These are phyloP conservation scores for Ariolimax columbianus DNA, from an alignment of 2,888 invertebrate genomes.

Conservation along the genomic window DNA sequence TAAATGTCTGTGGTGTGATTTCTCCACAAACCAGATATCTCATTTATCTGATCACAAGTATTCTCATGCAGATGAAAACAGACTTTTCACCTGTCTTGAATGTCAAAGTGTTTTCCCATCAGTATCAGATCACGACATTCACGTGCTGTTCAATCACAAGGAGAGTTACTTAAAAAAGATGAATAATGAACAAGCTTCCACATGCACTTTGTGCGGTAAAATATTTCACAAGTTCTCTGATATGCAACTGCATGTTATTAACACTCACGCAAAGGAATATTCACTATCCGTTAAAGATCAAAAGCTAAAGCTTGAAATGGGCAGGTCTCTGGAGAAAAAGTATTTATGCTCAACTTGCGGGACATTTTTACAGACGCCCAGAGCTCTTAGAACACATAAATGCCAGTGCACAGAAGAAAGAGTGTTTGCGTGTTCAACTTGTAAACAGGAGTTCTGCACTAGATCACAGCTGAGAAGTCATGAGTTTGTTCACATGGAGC, in stretches of 20 bases:
- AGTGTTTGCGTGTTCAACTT: not conserved
- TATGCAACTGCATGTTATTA: not conserved
- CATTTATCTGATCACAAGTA: slow-evolving; percentile 21
- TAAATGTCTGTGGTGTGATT: slow-evolving; percentile 23
- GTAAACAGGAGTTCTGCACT: not conserved
- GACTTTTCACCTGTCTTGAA: not conserved
- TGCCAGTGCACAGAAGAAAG: not conserved
- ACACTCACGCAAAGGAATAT: not conserved
- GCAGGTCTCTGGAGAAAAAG: not conserved
- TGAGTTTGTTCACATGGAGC: slow-evolving; percentile 11
- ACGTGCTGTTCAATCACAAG: slow-evolving; percentile 2
- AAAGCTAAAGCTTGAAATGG: not conserved
- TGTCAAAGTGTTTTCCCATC: not conserved
- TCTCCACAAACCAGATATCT: slow-evolving; percentile 8
- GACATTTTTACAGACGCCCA: not conserved
- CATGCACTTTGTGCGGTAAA: slow-evolving; percentile 1
- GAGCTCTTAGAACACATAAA: slow-evolving; percentile 18
- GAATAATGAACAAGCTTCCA: not conserved
- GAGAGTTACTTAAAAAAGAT: not conserved
- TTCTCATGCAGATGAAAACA: not conserved
- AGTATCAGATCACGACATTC: slow-evolving; percentile 3
- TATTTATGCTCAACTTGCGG: slow-evolving; percentile 33
- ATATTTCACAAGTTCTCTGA: not conserved
- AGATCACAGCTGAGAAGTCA: slow-evolving; percentile 10
- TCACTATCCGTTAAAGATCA: not conserved